A percentile compares a stretch with the other conserved stretches of the same genome.
Conservation (phyloP, 2,888 invertebrate genomes). For the Cantharis lateralis region DNA sequence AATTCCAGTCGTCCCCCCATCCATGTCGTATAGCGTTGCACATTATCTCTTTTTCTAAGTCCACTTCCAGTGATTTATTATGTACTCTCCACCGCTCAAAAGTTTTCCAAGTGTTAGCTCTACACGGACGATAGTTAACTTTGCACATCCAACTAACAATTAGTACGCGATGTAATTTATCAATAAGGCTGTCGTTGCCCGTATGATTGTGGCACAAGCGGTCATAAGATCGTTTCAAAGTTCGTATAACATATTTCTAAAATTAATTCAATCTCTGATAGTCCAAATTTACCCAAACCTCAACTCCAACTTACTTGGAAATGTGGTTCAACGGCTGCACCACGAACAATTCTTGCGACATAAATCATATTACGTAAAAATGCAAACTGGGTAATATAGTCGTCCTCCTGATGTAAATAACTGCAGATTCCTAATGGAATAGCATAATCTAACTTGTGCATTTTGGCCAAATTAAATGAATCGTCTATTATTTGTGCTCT, state of each 20-base stretch:
- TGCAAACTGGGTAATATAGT: constrained; percentile 65
- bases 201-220: not conserved
- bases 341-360: not conserved
- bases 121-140: not conserved
- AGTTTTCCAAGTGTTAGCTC: not conserved
- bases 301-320: not conserved
- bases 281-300: no score
- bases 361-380: not conserved
- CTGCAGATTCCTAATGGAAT: constrained; percentile 61
- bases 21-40: not conserved
- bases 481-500: constrained; percentile 63
- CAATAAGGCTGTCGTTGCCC: not conserved
- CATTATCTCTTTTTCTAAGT: not conserved
- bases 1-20: not conserved
- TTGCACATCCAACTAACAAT: not conserved
- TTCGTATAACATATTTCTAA: not conserved
- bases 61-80: not conserved
- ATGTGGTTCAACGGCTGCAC: not conserved
- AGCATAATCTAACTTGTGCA: constrained; percentile 61
- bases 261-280: not conserved
- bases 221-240: not conserved
- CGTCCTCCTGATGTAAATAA: constrained; percentile 63
- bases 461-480: constrained; percentile 57
- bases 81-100: not conserved
- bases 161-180: not conserved